phyloP scores from a whole-genome alignment of 2,797 vertebrate species.

The Neosalanx taihuensis region DNA sequence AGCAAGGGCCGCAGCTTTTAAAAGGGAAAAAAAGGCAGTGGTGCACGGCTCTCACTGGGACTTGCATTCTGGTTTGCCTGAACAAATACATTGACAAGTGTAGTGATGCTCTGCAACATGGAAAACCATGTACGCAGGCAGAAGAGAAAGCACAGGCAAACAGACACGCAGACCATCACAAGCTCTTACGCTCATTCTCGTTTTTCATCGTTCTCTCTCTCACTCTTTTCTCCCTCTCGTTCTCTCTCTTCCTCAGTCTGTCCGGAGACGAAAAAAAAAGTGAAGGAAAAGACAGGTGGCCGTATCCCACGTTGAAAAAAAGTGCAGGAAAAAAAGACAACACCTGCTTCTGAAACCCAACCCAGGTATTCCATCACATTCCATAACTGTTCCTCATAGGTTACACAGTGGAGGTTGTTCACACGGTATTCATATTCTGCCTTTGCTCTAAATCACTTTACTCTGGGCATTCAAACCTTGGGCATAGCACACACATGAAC shows the following conservation, averaged over 20 bases:
- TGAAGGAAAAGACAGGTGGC: conserved; percentile 64
- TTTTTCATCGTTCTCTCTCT: not conserved
- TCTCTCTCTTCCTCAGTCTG: conserved; percentile 2
- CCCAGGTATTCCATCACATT: conserved; percentile 76
- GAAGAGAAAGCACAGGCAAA: conserved; percentile 45
- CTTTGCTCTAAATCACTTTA: conserved; percentile 29
- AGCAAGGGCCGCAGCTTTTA: conserved; percentile 68
- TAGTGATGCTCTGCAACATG: conserved; percentile 52
- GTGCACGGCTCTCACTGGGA: conserved; percentile 48
- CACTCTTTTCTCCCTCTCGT: not conserved
- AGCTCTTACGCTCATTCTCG: not conserved
- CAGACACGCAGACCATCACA: conserved; percentile 38
- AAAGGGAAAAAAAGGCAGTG: conserved; percentile 60
- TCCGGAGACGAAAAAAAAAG: conserved; percentile 11
- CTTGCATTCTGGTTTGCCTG: conserved; percentile 59
- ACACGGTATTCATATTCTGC: conserved; percentile 44
- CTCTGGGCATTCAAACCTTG: not conserved
- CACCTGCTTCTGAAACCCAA: conserved; percentile 84
- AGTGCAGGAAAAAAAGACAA: conserved; percentile 52
- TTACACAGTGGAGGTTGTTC: conserved; percentile 40
- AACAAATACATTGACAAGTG: conserved; percentile 65
- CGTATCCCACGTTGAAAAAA: conserved; percentile 22
- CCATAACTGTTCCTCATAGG: conserved; percentile 60
- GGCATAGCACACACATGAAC: too few relatives aligned
- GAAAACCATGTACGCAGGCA: conserved; percentile 48